phyloP scores from a whole-genome alignment of 1,140 invertebrate genomes.

The Leguminivora glycinivorella region DNA sequence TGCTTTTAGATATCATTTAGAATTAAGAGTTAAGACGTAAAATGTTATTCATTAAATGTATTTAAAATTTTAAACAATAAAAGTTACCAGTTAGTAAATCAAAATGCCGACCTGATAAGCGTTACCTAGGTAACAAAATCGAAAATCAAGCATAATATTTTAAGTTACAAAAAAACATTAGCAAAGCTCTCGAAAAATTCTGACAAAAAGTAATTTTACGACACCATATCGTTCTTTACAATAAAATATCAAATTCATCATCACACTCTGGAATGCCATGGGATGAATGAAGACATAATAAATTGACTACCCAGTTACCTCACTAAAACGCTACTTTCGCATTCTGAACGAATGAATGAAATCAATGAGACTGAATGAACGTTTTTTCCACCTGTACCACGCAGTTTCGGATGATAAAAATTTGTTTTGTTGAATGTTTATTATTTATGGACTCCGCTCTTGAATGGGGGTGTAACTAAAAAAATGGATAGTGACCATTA shows the following conservation, averaged over 20 bases:
- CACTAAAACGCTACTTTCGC: conserved; percentile 51
- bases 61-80: too few relatives aligned
- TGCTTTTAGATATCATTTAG: too few relatives aligned
- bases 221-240: conserved; percentile 29
- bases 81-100: too few relatives aligned
- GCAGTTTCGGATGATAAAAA: conserved; percentile 58
- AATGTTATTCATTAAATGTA: too few relatives aligned
- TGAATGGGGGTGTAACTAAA: conserved; percentile 37
- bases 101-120: too few relatives aligned
- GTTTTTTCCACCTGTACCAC: conserved; percentile 54
- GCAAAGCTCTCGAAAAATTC: conserved; percentile 21
- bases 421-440: conserved; percentile 66
- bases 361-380: conserved; percentile 23
- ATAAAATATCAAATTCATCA: conserved; percentile 60
- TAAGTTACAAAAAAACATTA: conserved; percentile 18
- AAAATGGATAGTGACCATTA: conserved; percentile 30
- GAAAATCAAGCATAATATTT: conserved; percentile 5
- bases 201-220: conserved; percentile 30
- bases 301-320: conserved; percentile 49
- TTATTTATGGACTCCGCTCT: conserved; percentile 59
- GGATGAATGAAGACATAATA: conserved; percentile 66
- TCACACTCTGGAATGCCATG: conserved; percentile 58
- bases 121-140: background rate
- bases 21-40: too few relatives aligned
- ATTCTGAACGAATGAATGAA: conserved; percentile 56